Evolutionary conservation across 2,113 vertebrate species (phyloP), one percentile per base, ranked within the genome.

Genomic region (Aphelocoma coerulescens): DNA sequence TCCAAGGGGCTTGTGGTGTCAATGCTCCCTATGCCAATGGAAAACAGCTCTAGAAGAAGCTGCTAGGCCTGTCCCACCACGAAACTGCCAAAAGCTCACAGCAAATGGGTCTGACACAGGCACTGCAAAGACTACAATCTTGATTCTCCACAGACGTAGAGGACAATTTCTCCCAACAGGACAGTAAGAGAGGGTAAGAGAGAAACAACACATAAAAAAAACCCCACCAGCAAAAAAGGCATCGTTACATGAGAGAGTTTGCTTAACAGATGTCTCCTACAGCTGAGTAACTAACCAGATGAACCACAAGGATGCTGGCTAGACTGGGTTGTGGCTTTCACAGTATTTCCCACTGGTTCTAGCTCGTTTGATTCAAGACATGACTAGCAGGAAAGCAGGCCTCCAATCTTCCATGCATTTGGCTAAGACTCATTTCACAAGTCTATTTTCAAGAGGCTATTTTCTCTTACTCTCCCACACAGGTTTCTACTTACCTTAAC

Each of bases 311-410:
- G 76, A 76, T 3, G 5, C 63, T 72, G 41, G 58, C 82, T 76
- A 65, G 58, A 68, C n/a, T 30, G 37, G 43, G 63, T 73, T 66
- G 59, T 46, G 46, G 44, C 33, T 77, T 83, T 39, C 75, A 88
- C 68, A 80, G 0, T 62, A 76, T 30, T 73, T 85, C 52, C 41
- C 59, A 69, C 37, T 3, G 4, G n/a, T 80, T 90, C 58, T 44
- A 27, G 49, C 58, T 80, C 66, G 52, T 66, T 62, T 66, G 72
- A 83, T 62, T 80, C 37, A 37, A 79, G 78, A 88, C 23, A 52
- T 23, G 22, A 89, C 59, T 52, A 88, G 58, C 67, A 85, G 46
- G 23, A 88, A 92, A 92, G 28, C 43, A 92, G 85, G 76, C 20
- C 23, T 88, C 59, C 72, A 21, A 69, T 79, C 67, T 66, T 73